Conservation (phyloP, 2,113 vertebrate species). For the Lathamus discolor region DNA sequence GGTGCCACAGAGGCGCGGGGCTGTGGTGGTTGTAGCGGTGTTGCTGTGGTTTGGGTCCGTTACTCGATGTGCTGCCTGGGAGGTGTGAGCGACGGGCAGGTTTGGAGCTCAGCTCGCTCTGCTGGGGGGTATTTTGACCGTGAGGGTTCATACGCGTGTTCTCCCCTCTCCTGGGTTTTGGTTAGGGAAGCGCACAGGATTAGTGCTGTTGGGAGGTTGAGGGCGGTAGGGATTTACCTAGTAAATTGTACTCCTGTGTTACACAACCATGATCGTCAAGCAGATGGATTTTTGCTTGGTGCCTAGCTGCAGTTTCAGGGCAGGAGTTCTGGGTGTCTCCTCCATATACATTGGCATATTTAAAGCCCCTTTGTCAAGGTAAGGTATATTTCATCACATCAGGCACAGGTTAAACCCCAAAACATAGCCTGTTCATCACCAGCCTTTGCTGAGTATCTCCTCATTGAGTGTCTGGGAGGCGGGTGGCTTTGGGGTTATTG, state of each 20-base stretch:
- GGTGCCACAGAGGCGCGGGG: background rate
- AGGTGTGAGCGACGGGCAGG: rapidly evolving
- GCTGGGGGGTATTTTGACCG: background rate
- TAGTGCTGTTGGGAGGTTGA: rapidly evolving
- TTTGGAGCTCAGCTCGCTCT: background rate
- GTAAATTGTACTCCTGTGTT: rapidly evolving
- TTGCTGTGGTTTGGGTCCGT: background rate
- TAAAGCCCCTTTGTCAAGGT: background rate
- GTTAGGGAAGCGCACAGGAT: background rate
- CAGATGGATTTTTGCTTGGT: background rate
- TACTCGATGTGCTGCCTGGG: background rate
- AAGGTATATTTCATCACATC: background rate
- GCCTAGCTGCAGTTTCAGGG: background rate
- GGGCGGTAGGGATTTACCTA: background rate
- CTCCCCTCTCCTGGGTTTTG: background rate
- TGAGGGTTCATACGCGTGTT: rapidly evolving
- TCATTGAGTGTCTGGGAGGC: rapidly evolving
- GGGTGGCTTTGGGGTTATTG: background rate
- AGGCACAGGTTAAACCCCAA: rapidly evolving
- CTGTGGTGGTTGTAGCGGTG: background rate
- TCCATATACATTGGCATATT: rapidly evolving
- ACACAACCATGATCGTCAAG: background rate
- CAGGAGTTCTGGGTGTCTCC: rapidly evolving
- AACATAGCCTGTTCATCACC: rapidly evolving
- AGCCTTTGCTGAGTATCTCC: too few species aligned